Evolutionary conservation across 2,888 invertebrate species (phyloP).

Genomic region (Callinectes sapidus): DNA sequence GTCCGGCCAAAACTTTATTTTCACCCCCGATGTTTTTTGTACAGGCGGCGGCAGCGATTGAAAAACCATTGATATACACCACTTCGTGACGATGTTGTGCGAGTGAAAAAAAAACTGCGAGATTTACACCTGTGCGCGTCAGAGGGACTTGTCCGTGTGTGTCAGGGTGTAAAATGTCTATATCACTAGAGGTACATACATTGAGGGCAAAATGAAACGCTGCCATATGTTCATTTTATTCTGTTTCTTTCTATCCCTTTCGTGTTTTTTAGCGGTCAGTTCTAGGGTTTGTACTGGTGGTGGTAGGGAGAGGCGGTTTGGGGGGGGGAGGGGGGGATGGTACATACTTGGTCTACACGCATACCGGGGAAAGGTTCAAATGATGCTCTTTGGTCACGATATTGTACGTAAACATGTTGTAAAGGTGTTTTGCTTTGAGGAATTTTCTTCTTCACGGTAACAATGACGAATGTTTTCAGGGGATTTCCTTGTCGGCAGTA

Average conservation of each 20-base stretch:
- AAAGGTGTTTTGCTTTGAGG: neutral
- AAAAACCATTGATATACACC: constrained; percentile 39
- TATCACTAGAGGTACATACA: neutral
- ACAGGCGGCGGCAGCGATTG: constrained; percentile 26
- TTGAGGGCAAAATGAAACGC: neutral
- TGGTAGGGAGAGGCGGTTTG: neutral
- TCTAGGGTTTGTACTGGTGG: neutral
- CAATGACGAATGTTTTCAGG: neutral
- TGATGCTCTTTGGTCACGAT: neutral
- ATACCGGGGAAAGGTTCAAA: neutral
- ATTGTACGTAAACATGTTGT: neutral
- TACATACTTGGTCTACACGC: neutral
- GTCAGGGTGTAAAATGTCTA: constrained; percentile 22
- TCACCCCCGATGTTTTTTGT: constrained; percentile 44
- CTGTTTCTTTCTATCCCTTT: neutral
- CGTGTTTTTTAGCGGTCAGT: neutral
- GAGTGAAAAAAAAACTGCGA: neutral
- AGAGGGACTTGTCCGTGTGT: constrained; percentile 20
- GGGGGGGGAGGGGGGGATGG: neutral
- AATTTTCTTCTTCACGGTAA: neutral
- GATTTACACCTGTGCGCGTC: constrained; percentile 32
- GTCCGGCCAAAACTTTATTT: constrained; percentile 49
- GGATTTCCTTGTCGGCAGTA: neutral
- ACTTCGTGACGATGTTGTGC: constrained; percentile 33
- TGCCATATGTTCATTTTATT: neutral